phyloP scores from a whole-genome alignment of 2,113 vertebrate species.

The Scopus umbretta region DNA sequence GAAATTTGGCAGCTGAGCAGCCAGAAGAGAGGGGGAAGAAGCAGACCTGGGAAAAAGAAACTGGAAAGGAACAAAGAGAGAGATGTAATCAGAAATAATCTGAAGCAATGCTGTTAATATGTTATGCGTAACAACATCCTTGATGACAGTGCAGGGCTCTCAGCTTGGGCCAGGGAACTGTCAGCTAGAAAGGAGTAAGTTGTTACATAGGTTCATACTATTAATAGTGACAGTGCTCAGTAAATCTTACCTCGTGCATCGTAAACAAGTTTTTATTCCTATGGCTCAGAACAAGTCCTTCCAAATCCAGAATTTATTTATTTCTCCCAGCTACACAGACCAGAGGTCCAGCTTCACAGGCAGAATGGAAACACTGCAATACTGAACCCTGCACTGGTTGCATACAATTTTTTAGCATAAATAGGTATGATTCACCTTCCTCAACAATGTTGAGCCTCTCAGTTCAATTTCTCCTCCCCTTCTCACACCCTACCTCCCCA shows the following conservation, averaged over 20 bases:
- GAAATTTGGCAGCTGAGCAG: not conserved
- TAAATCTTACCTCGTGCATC: not conserved
- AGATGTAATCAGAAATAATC: conserved; percentile 22
- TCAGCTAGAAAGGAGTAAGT: not conserved
- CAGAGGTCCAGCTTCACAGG: not conserved
- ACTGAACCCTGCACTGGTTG: not conserved
- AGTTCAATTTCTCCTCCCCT: not conserved
- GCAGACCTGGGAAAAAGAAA: not conserved
- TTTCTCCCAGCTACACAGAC: not conserved
- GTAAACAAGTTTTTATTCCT: conserved; percentile 24
- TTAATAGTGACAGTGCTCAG: not conserved
- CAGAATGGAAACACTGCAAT: not conserved
- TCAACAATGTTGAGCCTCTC: not conserved
- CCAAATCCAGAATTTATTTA: not conserved
- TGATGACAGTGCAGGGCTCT: conserved; percentile 24
- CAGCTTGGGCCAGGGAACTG: conserved; percentile 14
- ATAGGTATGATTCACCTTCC: not conserved
- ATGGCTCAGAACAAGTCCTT: not conserved
- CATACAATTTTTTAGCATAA: not conserved
- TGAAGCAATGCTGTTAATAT: not conserved
- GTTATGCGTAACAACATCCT: not conserved
- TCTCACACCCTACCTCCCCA: not conserved
- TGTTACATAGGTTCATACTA: not conserved
- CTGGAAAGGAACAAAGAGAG: not conserved
- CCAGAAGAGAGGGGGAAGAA: not conserved